Evolutionary conservation across 2,888 invertebrate genomes (phyloP), one percentile per base, ranked within the genome.

Genomic region (Cremastinae sp.): DNA sequence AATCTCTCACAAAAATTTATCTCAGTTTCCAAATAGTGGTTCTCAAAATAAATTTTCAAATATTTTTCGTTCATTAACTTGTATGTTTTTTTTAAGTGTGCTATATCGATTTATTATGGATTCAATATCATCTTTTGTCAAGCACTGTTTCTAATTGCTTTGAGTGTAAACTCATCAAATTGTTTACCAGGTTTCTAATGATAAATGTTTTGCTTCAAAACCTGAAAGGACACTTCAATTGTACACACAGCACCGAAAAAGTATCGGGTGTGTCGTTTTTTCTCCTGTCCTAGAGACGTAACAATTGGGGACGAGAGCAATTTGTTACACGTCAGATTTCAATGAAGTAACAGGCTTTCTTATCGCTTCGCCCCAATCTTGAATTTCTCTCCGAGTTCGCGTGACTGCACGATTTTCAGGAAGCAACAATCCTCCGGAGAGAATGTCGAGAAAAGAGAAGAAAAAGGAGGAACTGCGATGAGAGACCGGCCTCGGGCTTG

Each of bases 311-410:
- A 20, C 58, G 47, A 12, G 47, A 58, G 81, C 79, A 84, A 84
- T 83, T 83, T 83, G 82, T 82, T 80, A 78, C 77, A 82, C 80
- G 83, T 83, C 83, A 82, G 80, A 83, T 84, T 83, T 81, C 81
- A 81, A 84, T 81, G 81, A 82, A 83, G 79, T 76, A 78, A 83
- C 79, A 78, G 74, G 74, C 78, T 77, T 78, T 77, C 80, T 84
- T 82, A 82, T 83, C 83, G 75, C 55, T 53, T 73, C 64, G 49
- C 56, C 61, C 76, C 77, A 78, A 82, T 80, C 81, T 78, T 70
- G 41, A 69, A 22, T 37, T 41, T 47, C 35, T 18, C 59, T 16
- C 41, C 16, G n/a, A 14, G 37, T 49, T 55, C 28, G 49, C 62
- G 35, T 45, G 14, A 55, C 28, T 20, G 41, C 22, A 16, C 47